Evolutionary conservation across 2,113 vertebrate genomes (phyloP).

Genomic region (Campylomormyrus tamandua): DNA sequence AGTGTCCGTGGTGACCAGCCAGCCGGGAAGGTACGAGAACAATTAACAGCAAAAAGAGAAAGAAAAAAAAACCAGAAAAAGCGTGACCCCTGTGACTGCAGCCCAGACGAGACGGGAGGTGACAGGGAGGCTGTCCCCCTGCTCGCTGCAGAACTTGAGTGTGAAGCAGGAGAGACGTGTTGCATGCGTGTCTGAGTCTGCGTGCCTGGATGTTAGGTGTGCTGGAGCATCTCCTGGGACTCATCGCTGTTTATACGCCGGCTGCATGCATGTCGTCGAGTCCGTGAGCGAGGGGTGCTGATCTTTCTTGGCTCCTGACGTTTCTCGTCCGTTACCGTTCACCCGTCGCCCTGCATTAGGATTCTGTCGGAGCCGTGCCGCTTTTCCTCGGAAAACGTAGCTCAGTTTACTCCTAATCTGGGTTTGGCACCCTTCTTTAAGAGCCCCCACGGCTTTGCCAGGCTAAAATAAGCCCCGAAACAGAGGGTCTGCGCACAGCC

Average conservation of each 20-base stretch:
- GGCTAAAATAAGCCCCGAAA: background rate
- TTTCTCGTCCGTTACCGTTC: background rate
- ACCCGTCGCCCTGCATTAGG: background rate
- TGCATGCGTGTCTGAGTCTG: background rate
- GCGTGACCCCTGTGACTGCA: background rate
- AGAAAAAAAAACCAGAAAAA: background rate
- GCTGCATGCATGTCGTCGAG: background rate
- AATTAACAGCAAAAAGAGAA: background rate
- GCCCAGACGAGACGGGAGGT: background rate
- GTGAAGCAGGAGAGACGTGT: background rate
- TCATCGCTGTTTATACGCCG: background rate
- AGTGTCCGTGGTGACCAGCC: slow-evolving; percentile 34
- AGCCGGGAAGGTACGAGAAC: slow-evolving; percentile 53
- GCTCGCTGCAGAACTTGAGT: too few relatives aligned
- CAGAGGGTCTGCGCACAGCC: background rate
- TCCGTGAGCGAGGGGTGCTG: background rate
- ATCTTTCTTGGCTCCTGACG: background rate
- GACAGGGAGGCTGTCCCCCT: background rate
- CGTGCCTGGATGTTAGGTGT: background rate
- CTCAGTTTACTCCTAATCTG: slow-evolving; percentile 41
- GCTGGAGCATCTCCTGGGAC: background rate
- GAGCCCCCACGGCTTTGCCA: slow-evolving; percentile 18
- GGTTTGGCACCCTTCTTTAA: slow-evolving; percentile 26
- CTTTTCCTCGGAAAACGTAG: slow-evolving; percentile 37
- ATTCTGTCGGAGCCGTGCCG: background rate